Evolutionary conservation across 2,888 invertebrate genomes (phyloP).

Genomic region (Mechanitis mazaeus): DNA sequence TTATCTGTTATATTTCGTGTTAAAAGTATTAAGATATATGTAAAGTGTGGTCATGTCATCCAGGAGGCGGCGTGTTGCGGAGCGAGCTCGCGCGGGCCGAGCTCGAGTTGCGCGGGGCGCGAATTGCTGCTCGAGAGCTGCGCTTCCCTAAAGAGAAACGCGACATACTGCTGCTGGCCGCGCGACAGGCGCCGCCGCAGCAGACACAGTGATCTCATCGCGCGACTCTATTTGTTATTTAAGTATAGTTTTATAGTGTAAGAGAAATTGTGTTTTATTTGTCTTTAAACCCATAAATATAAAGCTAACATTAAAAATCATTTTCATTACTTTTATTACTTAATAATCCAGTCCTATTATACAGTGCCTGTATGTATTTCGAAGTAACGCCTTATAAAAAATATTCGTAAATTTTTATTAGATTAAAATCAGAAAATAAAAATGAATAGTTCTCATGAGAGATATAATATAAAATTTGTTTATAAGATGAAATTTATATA

Average conservation of each 20-base stretch:
- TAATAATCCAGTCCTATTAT: no score
- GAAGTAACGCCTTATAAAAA: no score
- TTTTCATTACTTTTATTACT: no score
- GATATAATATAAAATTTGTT: no score
- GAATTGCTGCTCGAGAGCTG: constrained; percentile 92
- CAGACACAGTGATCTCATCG: constrained; percentile 69
- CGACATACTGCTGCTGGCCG: constrained; percentile 94
- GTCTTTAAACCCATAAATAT: constrained; percentile 1
- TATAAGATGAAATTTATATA: no score
- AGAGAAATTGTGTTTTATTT: constrained; percentile 53
- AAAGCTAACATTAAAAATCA: background rate
- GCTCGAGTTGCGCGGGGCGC: constrained; percentile 88
- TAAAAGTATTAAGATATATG: no score
- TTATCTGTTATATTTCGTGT: no score
- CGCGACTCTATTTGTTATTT: constrained; percentile 53
- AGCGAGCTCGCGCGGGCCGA: constrained; percentile 90
- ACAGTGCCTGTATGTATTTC: no score
- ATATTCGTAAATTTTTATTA: no score
- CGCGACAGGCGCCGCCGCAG: constrained; percentile 81
- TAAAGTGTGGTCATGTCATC: background rate
- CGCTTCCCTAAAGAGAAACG: constrained; percentile 97
- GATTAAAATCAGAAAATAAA: no score
- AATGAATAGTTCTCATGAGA: no score
- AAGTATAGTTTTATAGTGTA: constrained; percentile 66
- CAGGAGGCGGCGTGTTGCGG: constrained; percentile 80